Base-by-base conservation (phyloP, 1,140 invertebrate species). In the Drosophila kanapiae region DNA sequence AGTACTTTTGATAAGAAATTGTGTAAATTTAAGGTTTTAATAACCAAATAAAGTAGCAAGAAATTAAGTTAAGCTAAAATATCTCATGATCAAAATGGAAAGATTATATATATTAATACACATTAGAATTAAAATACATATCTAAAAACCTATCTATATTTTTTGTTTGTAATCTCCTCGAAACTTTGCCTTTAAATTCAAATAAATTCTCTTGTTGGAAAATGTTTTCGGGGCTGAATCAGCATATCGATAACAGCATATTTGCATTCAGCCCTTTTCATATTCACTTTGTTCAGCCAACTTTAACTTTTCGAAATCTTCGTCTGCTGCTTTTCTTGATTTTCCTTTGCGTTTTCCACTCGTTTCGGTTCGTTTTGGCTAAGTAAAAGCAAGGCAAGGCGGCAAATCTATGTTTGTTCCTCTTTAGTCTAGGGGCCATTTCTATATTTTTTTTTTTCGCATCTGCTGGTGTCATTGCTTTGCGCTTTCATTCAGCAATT, bases 401-500 rank as follows among this genome's bases (percentile, higher is more conserved):
- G 42, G n/a, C 14, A 72, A 71, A 45, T 56, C 53, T 14, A 56
- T 72, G 69, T 56, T 75, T 75, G 72, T 75, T 75, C 71, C 70
- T 16, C 40, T 56, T 76, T 51, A 43, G 49, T 54, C 58, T 27
- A 51, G 11, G 40, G 42, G 42, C 54, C 47, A 58, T 77, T 60
- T 69, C 53, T 60, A 69, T 63, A 75, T 74, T 64, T 48, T 48
- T 45, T 31, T 56, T 33, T 51, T 33, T 45, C 40, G 49, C 75
- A 62, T 78, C 75, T 78, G 65, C 31, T 48, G 43, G 40, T 78
- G 64, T 78, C 64, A 76, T 48, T 76, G 71, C 70, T 65, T 40
- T 63, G 56, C 65, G 75, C 67, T 82, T 85, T 86, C 69, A 83
- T 87, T 87, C 75, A 83, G 43, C 76, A 62, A 83, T 88, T 87